Percentiles rank a stretch among this genome's conserved stretches.
phyloP scores from a whole-genome alignment of 1,140 invertebrate species.

The Anastatus disparis region DNA sequence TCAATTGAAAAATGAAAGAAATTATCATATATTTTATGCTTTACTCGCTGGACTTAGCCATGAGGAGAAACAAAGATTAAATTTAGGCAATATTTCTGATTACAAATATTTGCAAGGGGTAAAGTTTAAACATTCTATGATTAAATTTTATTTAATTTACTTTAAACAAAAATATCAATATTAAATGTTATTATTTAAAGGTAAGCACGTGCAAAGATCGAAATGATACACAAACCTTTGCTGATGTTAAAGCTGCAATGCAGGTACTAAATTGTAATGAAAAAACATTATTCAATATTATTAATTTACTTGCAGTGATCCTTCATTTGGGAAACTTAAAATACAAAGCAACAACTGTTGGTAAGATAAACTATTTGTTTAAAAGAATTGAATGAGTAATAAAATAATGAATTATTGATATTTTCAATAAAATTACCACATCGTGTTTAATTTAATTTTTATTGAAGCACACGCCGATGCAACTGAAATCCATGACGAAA shows the following conservation, averaged over 20 bases:
- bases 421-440: neutral
- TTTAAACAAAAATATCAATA: too few species aligned
- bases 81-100: constrained; percentile 76
- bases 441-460: constrained; percentile 22
- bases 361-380: constrained; percentile 53
- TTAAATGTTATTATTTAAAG: constrained; percentile 46
- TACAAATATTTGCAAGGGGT: constrained; percentile 88
- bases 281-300: constrained; percentile 84
- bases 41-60: constrained; percentile 85
- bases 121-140: too few species aligned
- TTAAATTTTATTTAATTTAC: neutral
- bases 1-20: constrained; percentile 89
- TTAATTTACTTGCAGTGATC: constrained; percentile 84
- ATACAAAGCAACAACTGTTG: constrained; percentile 79
- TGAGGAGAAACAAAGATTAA: constrained; percentile 84
- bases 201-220: constrained; percentile 79
- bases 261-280: constrained; percentile 91
- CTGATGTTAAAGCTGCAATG: constrained; percentile 88
- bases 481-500: constrained; percentile 79
- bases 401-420: neutral
- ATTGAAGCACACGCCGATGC: constrained; percentile 78
- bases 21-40: constrained; percentile 97
- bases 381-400: too few species aligned
- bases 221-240: constrained; percentile 86
- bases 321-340: constrained; percentile 91